phyloP scores from a whole-genome alignment of 2,888 invertebrate species.

The Apoderus coryli region DNA sequence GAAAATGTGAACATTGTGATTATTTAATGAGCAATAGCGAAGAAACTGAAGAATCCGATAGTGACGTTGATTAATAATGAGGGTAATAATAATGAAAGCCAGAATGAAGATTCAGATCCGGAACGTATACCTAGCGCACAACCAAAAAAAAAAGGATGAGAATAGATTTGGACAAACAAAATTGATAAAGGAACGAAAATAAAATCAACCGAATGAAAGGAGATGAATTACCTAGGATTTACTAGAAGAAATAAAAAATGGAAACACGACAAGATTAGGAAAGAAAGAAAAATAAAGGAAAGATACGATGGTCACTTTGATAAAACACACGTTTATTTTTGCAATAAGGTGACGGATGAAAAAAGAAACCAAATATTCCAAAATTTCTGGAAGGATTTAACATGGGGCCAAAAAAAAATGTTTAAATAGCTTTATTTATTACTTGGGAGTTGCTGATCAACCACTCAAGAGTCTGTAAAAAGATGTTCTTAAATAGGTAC shows the following conservation, averaged over 20 bases:
- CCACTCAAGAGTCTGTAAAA: constrained; percentile 5
- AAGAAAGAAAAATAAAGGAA: constrained; percentile 3
- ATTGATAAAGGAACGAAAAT: constrained; percentile 1
- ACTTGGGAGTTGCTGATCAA: constrained; percentile 7
- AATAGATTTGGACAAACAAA: constrained; percentile 1
- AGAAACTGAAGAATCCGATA: constrained; percentile 3
- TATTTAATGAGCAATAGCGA: not conserved
- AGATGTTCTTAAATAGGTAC: constrained; percentile 3
- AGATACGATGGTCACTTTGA: constrained; percentile 1
- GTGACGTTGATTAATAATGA: constrained; percentile 2
- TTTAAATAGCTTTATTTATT: constrained; percentile 7
- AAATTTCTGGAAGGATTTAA: constrained; percentile 2
- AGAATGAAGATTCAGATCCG: constrained; percentile 3
- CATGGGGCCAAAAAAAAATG: constrained; percentile 7
- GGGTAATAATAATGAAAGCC: constrained; percentile 3
- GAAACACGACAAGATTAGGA: constrained; percentile 3
- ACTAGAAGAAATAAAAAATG: constrained; percentile 3
- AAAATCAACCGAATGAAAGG: constrained; percentile 2
- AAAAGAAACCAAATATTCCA: constrained; percentile 2
- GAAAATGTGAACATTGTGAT: constrained; percentile 2
- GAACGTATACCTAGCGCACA: constrained; percentile 1
- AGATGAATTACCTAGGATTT: constrained; percentile 1
- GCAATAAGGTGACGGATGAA: constrained; percentile 1
- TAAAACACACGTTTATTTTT: constrained; percentile 1
- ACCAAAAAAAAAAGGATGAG: constrained; percentile 1